phyloP scores from a whole-genome alignment of 2,797 vertebrate genomes.

The Trachurus trachurus region DNA sequence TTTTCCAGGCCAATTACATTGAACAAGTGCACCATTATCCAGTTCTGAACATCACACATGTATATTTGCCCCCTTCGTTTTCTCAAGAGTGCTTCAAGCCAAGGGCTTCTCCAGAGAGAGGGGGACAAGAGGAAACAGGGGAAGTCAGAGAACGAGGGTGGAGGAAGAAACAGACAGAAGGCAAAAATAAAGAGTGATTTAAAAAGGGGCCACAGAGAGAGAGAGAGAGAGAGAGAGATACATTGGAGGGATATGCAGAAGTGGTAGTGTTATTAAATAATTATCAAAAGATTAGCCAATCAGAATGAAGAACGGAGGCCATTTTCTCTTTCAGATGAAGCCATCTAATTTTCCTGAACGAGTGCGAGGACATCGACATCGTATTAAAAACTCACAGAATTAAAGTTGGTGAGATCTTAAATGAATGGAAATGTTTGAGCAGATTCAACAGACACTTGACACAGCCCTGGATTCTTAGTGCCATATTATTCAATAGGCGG shows the following conservation, averaged over 20 bases:
- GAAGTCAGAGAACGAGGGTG: conserved; percentile 57
- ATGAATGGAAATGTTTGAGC: not conserved
- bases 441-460: not conserved
- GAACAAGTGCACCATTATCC: conserved; percentile 86
- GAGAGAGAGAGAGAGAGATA: conserved; percentile 14
- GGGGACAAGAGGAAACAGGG: conserved; percentile 64
- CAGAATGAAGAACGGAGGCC: conserved; percentile 33
- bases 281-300: conserved; percentile 66
- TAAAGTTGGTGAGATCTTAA: conserved; percentile 12
- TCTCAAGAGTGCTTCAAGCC: conserved; percentile 85
- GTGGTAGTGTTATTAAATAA: conserved; percentile 49
- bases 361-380: not conserved
- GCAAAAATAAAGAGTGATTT: conserved; percentile 40
- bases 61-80: conserved; percentile 87
- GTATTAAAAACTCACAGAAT: not conserved
- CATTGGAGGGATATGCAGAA: conserved; percentile 24
- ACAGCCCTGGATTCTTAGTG: not conserved
- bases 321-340: conserved; percentile 18
- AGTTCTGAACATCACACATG: conserved; percentile 88
- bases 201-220: conserved; percentile 41
- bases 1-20: conserved; percentile 86
- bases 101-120: conserved; percentile 70
- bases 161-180: conserved; percentile 52
- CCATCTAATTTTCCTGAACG: not conserved
- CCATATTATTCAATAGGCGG: not conserved